Conservation (phyloP, 2,888 invertebrate species). For the Ceramica pisi region DNA sequence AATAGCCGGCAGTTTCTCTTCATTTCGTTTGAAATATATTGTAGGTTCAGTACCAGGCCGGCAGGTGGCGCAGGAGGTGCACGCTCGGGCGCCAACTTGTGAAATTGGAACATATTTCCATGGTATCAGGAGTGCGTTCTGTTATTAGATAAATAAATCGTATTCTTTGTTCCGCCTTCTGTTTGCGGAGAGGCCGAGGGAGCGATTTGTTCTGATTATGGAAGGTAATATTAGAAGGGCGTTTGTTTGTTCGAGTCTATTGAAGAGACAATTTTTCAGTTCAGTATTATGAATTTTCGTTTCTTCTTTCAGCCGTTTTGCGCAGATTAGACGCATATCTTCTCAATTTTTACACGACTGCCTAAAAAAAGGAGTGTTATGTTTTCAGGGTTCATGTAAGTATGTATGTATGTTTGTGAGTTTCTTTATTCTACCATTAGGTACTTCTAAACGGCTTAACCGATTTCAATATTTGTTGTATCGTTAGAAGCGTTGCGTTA, state of each 20-base stretch:
- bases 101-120: constrained; percentile 43
- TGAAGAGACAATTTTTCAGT: neutral
- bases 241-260: neutral
- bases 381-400: no score
- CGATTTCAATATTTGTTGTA: no score
- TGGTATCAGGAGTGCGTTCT: constrained; percentile 23
- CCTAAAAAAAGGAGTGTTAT: no score
- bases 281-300: neutral
- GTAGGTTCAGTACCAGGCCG: constrained; percentile 58
- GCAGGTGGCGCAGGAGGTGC: constrained; percentile 39
- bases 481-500: no score
- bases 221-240: constrained; percentile 3
- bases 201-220: neutral
- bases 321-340: no score
- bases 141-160: constrained; percentile 40
- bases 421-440: no score
- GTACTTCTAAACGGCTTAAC: no score
- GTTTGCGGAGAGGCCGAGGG: neutral
- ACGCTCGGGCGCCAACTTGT: constrained; percentile 34
- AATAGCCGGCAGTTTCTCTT: constrained; percentile 80
- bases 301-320: no score
- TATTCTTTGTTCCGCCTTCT: constrained; percentile 11
- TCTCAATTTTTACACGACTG: no score
- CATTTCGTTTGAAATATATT: constrained; percentile 73
- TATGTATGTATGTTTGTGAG: no score